Conservation (phyloP, 2,888 invertebrate genomes). For the Metalampra italica region DNA sequence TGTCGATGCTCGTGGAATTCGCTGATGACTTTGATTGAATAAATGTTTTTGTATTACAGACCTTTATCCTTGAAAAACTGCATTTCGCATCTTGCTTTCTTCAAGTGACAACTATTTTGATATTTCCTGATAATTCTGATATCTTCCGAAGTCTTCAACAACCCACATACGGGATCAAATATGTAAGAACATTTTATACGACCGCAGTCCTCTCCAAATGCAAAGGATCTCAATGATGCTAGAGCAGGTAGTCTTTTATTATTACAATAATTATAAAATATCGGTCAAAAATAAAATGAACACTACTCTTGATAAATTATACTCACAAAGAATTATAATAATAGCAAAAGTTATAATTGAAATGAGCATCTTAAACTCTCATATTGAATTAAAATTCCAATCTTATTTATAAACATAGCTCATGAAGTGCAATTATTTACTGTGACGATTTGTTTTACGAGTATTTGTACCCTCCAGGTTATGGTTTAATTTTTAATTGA, state of each 20-base stretch:
- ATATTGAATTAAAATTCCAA: too few species aligned
- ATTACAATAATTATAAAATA: neutral
- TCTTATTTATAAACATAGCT: neutral
- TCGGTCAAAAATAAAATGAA: too few species aligned
- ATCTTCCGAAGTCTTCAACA: slow-evolving; percentile 23
- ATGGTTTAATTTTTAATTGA: neutral
- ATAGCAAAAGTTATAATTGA: neutral
- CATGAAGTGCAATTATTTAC: neutral
- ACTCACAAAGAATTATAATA: neutral
- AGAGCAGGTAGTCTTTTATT: neutral
- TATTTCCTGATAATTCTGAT: slow-evolving; percentile 28
- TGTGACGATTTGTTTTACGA: too few species aligned
- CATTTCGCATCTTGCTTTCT: slow-evolving; percentile 35
- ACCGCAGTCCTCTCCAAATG: slow-evolving; percentile 27
- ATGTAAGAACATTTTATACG: slow-evolving; percentile 45
- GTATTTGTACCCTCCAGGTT: neutral
- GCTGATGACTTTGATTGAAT: too few species aligned
- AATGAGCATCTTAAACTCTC: neutral
- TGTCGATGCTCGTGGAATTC: too few species aligned
- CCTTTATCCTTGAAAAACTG: neutral
- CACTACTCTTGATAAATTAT: too few species aligned
- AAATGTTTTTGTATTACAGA: neutral
- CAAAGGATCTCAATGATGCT: neutral
- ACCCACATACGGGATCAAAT: slow-evolving; percentile 51
- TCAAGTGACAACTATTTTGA: slow-evolving; percentile 50